Evolutionary conservation across 2,888 invertebrate species (phyloP), one percentile per base, ranked within the genome.

Genomic region (Ametastegia equiseti): DNA sequence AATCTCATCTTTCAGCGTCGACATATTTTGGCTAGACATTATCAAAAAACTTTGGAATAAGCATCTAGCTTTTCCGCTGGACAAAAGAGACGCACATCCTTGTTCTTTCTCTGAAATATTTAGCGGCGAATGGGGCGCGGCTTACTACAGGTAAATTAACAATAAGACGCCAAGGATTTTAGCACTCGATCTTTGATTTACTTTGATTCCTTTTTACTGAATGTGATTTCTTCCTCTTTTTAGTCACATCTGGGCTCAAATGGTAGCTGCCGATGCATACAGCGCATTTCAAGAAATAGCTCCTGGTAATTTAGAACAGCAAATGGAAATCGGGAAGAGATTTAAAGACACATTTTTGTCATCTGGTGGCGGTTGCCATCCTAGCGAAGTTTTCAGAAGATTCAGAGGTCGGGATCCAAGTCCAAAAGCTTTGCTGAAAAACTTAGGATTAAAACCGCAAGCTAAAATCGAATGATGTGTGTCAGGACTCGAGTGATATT

Each of bases 381-480:
- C 97, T 0, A 95, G 94, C 83, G 97, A 98, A 92, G 95, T 97
- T 6, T 99, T 99, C 92, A 94, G 98, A 81, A 94, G 96, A 88
- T 99, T 98, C 92, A 94, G 97, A 83, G 98, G 98, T 0, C 94
- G 98, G 75, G 98, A 99, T 92, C 98, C 98, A 0, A 96, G 96
- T 1, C 95, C 96, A 0, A 95, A 96, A 88, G 97, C 97, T 0
- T 92, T 98, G 54, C 92, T 98, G 0, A 95, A 94, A 85, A 94
- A 94, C 82, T 92, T 95, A 69, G 94, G 94, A 54, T 90, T 94
- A 83, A 93, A 54, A 36, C 19, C 6, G 23, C 50, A 54, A 15
- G 54, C 11, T 33, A 75, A 75, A 54, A 54, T 36, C 13, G 50
- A 75, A 19, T 75, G 19, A 75, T n/a, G n/a, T n/a, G n/a, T n/a